A percentile compares a stretch with the other conserved stretches of the same genome.
Conservation (phyloP, 2,113 vertebrate genomes). For the Mandrillus leucophaeus region DNA sequence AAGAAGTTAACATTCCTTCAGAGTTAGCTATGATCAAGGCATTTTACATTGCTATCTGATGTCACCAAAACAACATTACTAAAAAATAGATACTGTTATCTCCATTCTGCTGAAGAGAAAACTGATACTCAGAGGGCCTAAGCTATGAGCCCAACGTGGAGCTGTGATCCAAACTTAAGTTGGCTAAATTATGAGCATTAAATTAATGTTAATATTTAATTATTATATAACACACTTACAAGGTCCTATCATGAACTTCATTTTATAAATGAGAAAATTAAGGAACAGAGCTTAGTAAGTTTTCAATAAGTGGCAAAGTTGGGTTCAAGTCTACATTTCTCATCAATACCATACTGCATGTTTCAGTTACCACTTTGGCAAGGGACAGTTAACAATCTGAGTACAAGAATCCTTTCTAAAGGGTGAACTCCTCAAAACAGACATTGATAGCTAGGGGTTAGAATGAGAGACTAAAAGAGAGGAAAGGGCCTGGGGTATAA, state of each 20-base stretch:
- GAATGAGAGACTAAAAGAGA: neutral
- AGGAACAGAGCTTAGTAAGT: neutral
- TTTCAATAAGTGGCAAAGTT: neutral
- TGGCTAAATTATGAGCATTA: neutral
- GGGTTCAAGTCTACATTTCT: neutral
- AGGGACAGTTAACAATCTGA: neutral
- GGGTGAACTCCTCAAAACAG: neutral
- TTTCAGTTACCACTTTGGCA: neutral
- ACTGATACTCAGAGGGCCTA: neutral
- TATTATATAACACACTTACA: neutral
- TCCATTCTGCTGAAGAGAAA: neutral
- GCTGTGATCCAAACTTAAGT: neutral
- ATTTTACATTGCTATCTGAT: neutral
- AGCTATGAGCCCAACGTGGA: neutral
- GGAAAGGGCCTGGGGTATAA: neutral
- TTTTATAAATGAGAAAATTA: conserved; percentile 8
- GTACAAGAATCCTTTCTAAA: neutral
- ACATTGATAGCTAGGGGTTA: neutral
- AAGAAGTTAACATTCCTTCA: neutral
- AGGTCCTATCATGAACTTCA: neutral
- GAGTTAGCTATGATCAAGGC: neutral
- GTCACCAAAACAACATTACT: neutral
- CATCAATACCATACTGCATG: neutral
- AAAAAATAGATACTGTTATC: neutral
- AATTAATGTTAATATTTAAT: neutral